A percentile compares a stretch with the other conserved stretches of the same genome.
phyloP scores from a whole-genome alignment of 2,113 vertebrate species.

The Morone saxatilis region DNA sequence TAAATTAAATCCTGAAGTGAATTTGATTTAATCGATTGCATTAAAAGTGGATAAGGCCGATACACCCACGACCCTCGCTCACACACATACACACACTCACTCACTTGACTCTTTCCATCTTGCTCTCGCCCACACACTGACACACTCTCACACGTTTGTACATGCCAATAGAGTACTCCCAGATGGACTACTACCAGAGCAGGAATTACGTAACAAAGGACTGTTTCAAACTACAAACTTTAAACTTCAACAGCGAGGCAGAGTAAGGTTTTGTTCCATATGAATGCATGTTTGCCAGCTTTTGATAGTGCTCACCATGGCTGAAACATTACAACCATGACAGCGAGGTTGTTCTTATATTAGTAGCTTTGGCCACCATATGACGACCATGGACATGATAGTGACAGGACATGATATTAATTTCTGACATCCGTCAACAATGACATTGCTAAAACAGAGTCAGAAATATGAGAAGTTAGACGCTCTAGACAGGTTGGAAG shows the following conservation, averaged over 20 bases:
- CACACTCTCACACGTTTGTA: conserved; percentile 68
- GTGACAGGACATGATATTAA: background rate
- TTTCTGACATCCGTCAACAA: background rate
- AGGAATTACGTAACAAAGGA: conserved; percentile 73
- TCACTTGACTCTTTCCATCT: conserved; percentile 74
- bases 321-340: background rate
- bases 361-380: background rate
- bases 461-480: background rate
- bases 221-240: conserved; percentile 66
- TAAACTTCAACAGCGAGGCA: conserved; percentile 17
- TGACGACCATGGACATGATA: background rate
- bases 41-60: background rate
- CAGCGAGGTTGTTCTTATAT: background rate
- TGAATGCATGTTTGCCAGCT: background rate
- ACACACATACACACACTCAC: conserved; percentile 41
- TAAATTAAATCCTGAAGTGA: conserved; percentile 24
- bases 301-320: background rate
- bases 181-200: conserved; percentile 79
- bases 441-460: background rate
- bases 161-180: conserved; percentile 74
- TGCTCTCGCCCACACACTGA: conserved; percentile 71
- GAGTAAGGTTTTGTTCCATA: conserved; percentile 9
- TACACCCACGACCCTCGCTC: conserved; percentile 3
- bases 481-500: background rate
- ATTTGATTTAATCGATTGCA: conserved; percentile 37